Base-by-base conservation (phyloP, 1,140 invertebrate species). In the Sycophaga agraensis region DNA sequence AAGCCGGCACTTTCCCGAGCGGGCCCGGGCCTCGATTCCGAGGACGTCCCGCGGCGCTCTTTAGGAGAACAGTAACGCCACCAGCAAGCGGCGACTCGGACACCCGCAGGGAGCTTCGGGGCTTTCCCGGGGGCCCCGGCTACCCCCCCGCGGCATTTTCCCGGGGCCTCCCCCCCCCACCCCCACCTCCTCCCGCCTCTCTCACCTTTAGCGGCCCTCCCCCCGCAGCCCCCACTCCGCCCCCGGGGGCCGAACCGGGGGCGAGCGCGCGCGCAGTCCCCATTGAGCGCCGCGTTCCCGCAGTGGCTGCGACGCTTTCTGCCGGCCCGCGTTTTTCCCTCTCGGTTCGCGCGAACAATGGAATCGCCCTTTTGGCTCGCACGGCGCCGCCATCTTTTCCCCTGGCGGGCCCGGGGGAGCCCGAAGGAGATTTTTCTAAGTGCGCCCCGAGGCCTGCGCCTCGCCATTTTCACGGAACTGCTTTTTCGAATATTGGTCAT, bases 61-160 rank as follows among this genome's bases (percentile, higher is more conserved):
- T 54, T 62, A 62, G 24, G n/a, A 48, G 59, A 62, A 62, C 59
- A 62, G 59, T 62, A 55, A 39, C 43, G 59, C 59, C 59, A 62
- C 59, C 59, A 62, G 59, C 50, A 48, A 46, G 14, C 43, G 40
- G 14, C 8, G 42, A 22, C 35, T 31, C 31, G 26, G 17, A 17
- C 43, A 39, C 17, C 60, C 42, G 37, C 48, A 11, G 42, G 39
- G 40, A 45, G 14, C 34, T 50, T 28, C 49, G 35, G 42, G 42
- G 24, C 31, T 65, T 64, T 58, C 34, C 49, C 59, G 24, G 17
- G 21, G 53, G 8, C 2, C 5, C 2, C 8, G 7, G 5, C 43
- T 26, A 7, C 35, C 14, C 28, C 45, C n/a, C 26, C 19, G 26
- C 22, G 16, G 35, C 26, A 63, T 31, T 58, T 43, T 34, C 39